Conservation (phyloP, 2,113 vertebrate genomes). For the Numenius arquata region DNA sequence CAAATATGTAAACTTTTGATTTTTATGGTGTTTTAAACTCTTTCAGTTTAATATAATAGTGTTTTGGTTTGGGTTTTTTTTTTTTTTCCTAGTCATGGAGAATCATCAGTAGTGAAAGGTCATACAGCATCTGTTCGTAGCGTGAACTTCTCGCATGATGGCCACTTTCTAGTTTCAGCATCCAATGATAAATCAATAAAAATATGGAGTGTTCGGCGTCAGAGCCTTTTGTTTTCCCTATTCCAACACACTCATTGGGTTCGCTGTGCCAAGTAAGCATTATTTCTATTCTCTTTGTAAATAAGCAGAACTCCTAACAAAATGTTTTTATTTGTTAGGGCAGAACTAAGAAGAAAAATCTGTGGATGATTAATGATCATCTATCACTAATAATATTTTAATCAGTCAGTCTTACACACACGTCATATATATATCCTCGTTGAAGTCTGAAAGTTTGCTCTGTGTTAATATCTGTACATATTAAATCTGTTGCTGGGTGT, state of each 20-base stretch:
- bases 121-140: slow-evolving; percentile 88
- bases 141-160: slow-evolving; percentile 86
- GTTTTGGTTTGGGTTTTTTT: background rate
- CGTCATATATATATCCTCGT: background rate
- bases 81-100: slow-evolving; percentile 76
- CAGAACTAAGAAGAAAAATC: background rate
- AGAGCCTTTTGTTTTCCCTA: slow-evolving; percentile 84
- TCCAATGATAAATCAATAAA: slow-evolving; percentile 94
- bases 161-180: slow-evolving; percentile 83
- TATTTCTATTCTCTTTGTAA: background rate
- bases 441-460: background rate
- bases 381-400: background rate
- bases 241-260: slow-evolving; percentile 92
- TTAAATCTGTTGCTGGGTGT: background rate
- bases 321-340: background rate
- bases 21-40: background rate
- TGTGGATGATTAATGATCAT: background rate
- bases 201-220: slow-evolving; percentile 85
- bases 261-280: slow-evolving; percentile 86
- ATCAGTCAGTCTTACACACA: background rate
- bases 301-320: background rate
- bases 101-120: slow-evolving; percentile 85
- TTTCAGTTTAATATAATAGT: background rate
- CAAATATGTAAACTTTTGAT: background rate
- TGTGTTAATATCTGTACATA: background rate